Evolutionary conservation across 2,113 vertebrate genomes (phyloP), one percentile per base, ranked within the genome.

Genomic region (Meriones unguiculatus): DNA sequence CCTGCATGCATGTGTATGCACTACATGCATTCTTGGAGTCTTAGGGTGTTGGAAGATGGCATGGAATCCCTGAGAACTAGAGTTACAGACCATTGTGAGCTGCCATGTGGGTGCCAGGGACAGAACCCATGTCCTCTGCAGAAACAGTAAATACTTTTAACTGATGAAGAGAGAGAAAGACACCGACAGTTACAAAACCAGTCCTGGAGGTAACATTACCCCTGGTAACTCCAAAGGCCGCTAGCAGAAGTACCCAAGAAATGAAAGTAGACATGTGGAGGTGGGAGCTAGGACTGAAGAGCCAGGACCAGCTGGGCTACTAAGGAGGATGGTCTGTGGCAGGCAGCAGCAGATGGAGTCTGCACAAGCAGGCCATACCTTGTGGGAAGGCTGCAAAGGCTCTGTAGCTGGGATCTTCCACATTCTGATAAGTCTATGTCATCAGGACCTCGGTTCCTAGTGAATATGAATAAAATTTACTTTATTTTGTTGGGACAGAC

Each of bases 281-380:
- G 22, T 5, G 4, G 6, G 24, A 81, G 46, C 11, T 0, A 35
- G 52, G 20, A 57, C n/a, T 38, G 5, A 11, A n/a, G 25, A 32
- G 15, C 4, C 62, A 3, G 18, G 13, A 13, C 35, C 32, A 81
- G 10, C 35, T 59, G 5, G 5, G 11, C 35, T 81, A 24, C 64
- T 18, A 50, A 46, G 46, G 30, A 87, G 38, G 30, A 50, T 22
- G 65, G 3, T 35, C 20, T 12, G 12, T 5, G 2, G 7, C 30
- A 13, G 7, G 30, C n/a, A 6, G 25, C 22, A 50, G 70, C 50
- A 70, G 14, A 0, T 1, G n/a, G 14, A 1, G 12, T 57, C 11
- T 7, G 6, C 13, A 3, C 12, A 20, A 25, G 10, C 2, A 22
- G 28, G 70, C 52, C 1, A 2, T 2, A 24, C 0, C 2, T n/a